phyloP scores from a whole-genome alignment of 2,888 invertebrate genomes.

The Mellilla xanthometata region DNA sequence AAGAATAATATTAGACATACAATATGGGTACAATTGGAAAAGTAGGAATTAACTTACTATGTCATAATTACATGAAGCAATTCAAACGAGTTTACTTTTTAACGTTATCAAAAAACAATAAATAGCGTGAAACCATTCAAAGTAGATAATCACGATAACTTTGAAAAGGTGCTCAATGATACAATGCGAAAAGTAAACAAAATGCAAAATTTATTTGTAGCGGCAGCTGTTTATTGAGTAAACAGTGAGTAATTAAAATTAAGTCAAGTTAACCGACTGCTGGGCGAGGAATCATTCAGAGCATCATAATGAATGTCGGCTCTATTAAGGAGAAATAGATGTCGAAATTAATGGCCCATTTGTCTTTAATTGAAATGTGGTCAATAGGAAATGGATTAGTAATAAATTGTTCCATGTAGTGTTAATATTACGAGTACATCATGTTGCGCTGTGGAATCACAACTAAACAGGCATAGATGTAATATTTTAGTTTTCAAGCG shows the following conservation, averaged over 20 bases:
- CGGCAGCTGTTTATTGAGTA: constrained; percentile 1
- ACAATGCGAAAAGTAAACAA: background rate
- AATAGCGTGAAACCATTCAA: background rate
- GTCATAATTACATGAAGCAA: constrained; percentile 9
- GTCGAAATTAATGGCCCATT: constrained; percentile 34
- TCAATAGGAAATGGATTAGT: constrained; percentile 10
- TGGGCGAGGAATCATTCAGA: background rate
- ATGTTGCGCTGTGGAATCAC: too few species aligned
- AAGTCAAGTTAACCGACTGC: constrained; percentile 3
- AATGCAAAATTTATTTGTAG: background rate
- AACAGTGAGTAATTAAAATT: constrained; percentile 3
- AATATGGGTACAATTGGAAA: constrained; percentile 3
- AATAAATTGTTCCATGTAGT: background rate
- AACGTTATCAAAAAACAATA: constrained; percentile 8
- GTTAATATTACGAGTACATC: background rate
- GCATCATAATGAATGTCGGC: constrained; percentile 23
- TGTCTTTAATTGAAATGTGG: constrained; percentile 34
- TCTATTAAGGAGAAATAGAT: constrained; percentile 26
- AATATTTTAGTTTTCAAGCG: too few species aligned
- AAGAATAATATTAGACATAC: too few species aligned
- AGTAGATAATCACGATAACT: background rate
- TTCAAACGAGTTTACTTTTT: background rate
- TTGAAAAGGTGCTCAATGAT: constrained; percentile 1
- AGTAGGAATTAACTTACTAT: constrained; percentile 6
- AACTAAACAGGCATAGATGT: too few species aligned